Evolutionary conservation across 2,888 invertebrate species (phyloP), one percentile per base, ranked within the genome.

Genomic region (Scaptomyza parva): DNA sequence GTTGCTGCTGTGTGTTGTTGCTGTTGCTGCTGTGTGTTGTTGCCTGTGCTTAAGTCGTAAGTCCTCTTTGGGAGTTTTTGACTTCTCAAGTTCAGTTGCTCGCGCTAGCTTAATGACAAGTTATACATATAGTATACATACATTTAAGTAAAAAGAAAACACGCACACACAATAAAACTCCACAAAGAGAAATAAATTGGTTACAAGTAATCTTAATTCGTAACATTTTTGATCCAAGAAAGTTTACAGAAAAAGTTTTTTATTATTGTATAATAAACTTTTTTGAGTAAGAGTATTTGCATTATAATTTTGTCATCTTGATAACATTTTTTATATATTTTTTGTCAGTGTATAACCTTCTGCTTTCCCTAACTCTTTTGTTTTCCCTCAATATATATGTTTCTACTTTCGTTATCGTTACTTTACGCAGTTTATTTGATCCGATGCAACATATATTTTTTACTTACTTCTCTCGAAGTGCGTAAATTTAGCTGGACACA

Each of bases 61-160:
- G 84, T 79, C 88, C 88, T 86, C 84, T 86, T 82, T 76, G 55
- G 70, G 86, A 82, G 88, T 82, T 82, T 88, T 83, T 88, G 88
- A 82, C 82, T 82, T 88, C 88, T 86, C 84, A 88, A 82, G 82
- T 82, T 88, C 84, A 88, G 84, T 63, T 61, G 60, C 63, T 62
- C 69, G 54, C 63, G 61, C 51, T 48, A 39, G 63, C 63, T 80
- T 79, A 88, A 82, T 88, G 86, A 86, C 83, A 88, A 86, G 50
- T 88, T 83, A 73, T 79, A 86, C 70, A 82, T 63, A 53, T 20
- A 40, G n/a, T 18, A 39, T 6, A 37, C 8, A 37, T 35, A 35
- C 11, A 39, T 18, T 84, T 76, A 69, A 76, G 71, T 63, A 74
- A 71, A 66, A 9, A 0, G 64, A 50, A 63, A 75, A 71, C 70